Conservation (phyloP, 2,888 invertebrate genomes). For the Cenopis cana region DNA sequence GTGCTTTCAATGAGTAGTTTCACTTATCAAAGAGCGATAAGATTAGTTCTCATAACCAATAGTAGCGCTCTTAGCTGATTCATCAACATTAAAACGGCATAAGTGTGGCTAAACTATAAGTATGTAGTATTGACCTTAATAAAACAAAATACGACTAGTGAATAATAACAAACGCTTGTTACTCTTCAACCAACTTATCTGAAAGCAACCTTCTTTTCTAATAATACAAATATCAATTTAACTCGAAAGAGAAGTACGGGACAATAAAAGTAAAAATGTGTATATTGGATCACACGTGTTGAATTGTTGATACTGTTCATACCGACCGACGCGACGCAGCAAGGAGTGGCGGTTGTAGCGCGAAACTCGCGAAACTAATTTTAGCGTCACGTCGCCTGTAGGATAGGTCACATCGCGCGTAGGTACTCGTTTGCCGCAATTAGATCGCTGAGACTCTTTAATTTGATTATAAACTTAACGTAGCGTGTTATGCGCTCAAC, state of each 20-base stretch:
- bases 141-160: not conserved
- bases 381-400: constrained; percentile 58
- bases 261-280: constrained; percentile 6
- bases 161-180: not conserved
- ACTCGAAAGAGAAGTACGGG: not conserved
- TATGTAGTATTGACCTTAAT: not conserved
- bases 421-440: constrained; percentile 39
- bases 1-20: constrained; percentile 58
- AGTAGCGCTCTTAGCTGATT: constrained; percentile 54
- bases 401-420: constrained; percentile 42
- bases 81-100: constrained; percentile 17
- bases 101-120: not conserved
- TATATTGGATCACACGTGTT: constrained; percentile 58
- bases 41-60: constrained; percentile 66
- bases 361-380: constrained; percentile 71
- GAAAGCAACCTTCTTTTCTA: not conserved
- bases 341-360: constrained; percentile 68
- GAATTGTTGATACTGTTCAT: constrained; percentile 55
- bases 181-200: not conserved
- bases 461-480: constrained; percentile 24
- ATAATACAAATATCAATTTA: not conserved
- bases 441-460: constrained; percentile 39
- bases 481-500: not conserved
- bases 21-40: constrained; percentile 76
- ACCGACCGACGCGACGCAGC: constrained; percentile 53